Evolutionary conservation across 2,797 vertebrate genomes (phyloP), one percentile per base, ranked within the genome.

Genomic region (Gymnoscopelus microlampas): DNA sequence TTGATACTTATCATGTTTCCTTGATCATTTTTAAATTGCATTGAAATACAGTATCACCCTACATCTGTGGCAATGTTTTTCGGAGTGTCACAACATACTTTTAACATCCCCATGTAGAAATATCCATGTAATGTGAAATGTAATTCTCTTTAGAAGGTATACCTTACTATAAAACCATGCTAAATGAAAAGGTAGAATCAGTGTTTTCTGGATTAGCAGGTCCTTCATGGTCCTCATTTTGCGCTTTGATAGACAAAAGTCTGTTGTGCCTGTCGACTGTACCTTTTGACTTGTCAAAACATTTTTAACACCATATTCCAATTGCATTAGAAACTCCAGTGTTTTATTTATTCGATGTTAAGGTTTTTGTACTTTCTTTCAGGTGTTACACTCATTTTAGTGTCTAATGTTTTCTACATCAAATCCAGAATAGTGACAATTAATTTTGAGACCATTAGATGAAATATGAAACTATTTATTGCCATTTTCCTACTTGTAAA

Each of bases 261-360:
- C 76, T 72, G 66, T 65, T 2, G 82, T 82, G 85, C 83, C 76
- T 83, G 84, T 89, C 83, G 82, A 87, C 57, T 76, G 57, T 75
- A 89, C 82, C 82, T 88, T 80, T 80, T 65, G 24, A 60, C 51
- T 35, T 32, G 35, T 8, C 15, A 23, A 12, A 35, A 50, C 51
- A 32, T 26, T 6, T 50, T 47, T 44, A 53, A 67, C 24, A 19
- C 53, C 62, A 80, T 85, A 77, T 78, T 84, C 66, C 70, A 68
- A 51, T 49, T 9, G 12, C 50, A 3, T 72, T 69, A 71, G 65
- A 4, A 71, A 61, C 66, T 47, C 73, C 63, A 13, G 11, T 71
- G 32, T 78, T 82, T 51, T 77, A 72, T 88, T 86, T 84, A 80
- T 89, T 82, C 13, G 23, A 0, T 65, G 59, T 74, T 77, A 1